Conservation (phyloP, 2,113 vertebrate genomes). For the Hoplias malabaricus region DNA sequence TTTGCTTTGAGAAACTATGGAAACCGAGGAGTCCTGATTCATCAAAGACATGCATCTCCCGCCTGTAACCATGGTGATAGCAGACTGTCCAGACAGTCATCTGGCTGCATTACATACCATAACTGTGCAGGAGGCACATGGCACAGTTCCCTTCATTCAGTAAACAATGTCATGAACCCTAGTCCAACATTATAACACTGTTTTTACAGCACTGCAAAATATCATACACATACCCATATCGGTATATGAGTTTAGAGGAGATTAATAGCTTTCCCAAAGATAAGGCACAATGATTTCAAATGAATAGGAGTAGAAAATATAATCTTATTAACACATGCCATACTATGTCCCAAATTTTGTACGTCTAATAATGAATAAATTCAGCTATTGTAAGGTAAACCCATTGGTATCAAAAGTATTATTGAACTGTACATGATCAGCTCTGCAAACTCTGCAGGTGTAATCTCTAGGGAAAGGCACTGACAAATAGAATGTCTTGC, state of each 20-base stretch:
- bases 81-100: not conserved
- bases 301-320: not conserved
- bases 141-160: conserved; percentile 13
- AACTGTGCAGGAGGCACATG: conserved; percentile 20
- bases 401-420: no score
- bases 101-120: not conserved
- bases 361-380: no score
- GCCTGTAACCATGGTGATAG: conserved; percentile 6
- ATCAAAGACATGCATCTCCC: conserved; percentile 44
- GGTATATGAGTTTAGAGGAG: not conserved
- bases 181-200: not conserved
- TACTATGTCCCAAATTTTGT: no score
- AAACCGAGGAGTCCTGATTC: conserved; percentile 35
- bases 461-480: no score
- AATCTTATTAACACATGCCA: not conserved
- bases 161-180: conserved; percentile 21
- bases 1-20: conserved; percentile 1
- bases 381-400: no score
- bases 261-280: not conserved
- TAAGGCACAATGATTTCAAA: not conserved
- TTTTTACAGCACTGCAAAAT: conserved; percentile 17
- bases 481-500: no score
- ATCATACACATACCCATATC: not conserved
- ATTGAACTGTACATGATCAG: no score
- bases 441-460: no score